phyloP scores from a whole-genome alignment of 2,113 vertebrate species.

The Leptodactylus fuscus region DNA sequence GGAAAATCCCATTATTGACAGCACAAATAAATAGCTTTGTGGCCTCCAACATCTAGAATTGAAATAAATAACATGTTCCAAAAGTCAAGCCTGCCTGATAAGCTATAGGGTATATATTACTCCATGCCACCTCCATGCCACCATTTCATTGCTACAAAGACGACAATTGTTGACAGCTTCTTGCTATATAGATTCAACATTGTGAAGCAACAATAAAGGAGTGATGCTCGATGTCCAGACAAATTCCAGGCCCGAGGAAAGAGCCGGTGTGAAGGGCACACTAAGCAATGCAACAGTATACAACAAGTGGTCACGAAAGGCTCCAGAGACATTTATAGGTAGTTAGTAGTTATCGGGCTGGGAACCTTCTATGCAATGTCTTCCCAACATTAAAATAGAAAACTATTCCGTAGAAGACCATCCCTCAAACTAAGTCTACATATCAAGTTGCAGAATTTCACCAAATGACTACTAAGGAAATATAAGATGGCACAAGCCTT shows the following conservation, averaged over 20 bases:
- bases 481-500: neutral
- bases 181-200: neutral
- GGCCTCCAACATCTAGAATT: neutral
- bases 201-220: neutral
- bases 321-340: neutral
- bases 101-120: neutral
- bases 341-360: neutral
- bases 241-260: neutral
- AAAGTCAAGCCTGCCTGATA: neutral
- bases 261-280: neutral
- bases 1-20: slow-evolving; percentile 14
- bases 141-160: too few species aligned
- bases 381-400: neutral
- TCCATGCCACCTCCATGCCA: too few species aligned
- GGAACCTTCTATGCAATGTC: neutral
- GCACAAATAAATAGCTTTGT: neutral
- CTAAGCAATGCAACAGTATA: neutral
- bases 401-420: neutral
- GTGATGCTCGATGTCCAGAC: neutral
- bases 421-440: neutral
- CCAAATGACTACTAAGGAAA: too few species aligned
- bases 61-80: neutral
- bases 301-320: neutral
- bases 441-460: too few species aligned
- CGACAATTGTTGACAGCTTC: too few species aligned